Base-by-base conservation (phyloP, 2,113 vertebrate species). In the Myotis lucifugus region DNA sequence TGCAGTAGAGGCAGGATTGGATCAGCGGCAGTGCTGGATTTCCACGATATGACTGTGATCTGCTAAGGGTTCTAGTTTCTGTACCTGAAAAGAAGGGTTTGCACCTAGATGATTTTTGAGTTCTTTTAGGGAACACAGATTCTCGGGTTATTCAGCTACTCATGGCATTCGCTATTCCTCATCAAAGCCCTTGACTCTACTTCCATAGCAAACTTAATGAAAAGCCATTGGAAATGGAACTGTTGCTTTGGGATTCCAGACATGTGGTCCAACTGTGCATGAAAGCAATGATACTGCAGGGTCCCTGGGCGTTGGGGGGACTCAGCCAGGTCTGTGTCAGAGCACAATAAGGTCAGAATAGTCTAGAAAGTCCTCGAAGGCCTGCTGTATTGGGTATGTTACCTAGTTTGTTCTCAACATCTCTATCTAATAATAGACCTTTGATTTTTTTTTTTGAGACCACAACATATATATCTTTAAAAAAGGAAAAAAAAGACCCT, bases 381-480 rank as follows among this genome's bases (percentile, higher is more conserved):
- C 11, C 84, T 87, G 27, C 89, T 90, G 40, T 79, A 46, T 82
- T 56, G 76, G 50, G 15, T 92, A 73, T n/a, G 17, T 88, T 40
- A 94, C 48, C 66, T 64, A 46, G 3, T 67, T 48, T 79, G 32
- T 50, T 81, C 50, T 85, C 52, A 84, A 42, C 10, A n/a, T 92
- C 78, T 94, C 67, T 61, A 59, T 76, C 40, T 87, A 82, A 93
- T 78, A 94, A 95, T 70, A 83, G 19, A 83, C 37, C 59, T 88
- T 90, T 70, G 61, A 54, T 72, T 69, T 83, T 87, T 95, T 72
- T 81, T 91, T 96, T 95, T 81, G 11, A 95, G 29, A 15, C 21
- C 52, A 54, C 34, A 84, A 78, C 54, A 42, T 72, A 79, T 83
- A 91, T 90, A 3, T 92, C 56, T 87, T 50, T 9, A 25, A 74